Evolutionary conservation across 2,113 vertebrate species (phyloP).

Genomic region (Rhinichthys klamathensis): DNA sequence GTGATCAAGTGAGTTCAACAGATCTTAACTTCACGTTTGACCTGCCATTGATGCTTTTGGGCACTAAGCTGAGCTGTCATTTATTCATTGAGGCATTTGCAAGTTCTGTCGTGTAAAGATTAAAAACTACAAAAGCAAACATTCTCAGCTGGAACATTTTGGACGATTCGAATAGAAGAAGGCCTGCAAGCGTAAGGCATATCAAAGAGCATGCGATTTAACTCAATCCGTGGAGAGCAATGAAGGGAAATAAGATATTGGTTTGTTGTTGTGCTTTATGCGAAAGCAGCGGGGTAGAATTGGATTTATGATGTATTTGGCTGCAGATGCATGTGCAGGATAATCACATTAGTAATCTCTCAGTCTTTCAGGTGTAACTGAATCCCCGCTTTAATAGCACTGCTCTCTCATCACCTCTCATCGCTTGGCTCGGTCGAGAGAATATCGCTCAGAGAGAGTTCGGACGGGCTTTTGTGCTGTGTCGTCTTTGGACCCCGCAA

Average conservation of each 20-base stretch:
- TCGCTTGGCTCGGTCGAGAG: slow-evolving; percentile 39
- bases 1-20: slow-evolving; percentile 5
- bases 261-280: slow-evolving; percentile 74
- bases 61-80: background rate
- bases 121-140: background rate
- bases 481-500: slow-evolving; percentile 28
- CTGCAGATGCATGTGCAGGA: slow-evolving; percentile 69
- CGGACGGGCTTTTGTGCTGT: slow-evolving; percentile 44
- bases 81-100: background rate
- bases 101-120: background rate
- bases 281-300: slow-evolving; percentile 72
- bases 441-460: slow-evolving; percentile 37
- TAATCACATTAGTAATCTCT: slow-evolving; percentile 77
- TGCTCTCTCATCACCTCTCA: slow-evolving; percentile 42
- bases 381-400: slow-evolving; percentile 54
- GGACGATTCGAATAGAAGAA: background rate
- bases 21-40: background rate
- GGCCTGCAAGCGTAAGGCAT: slow-evolving; percentile 17
- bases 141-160: background rate
- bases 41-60: background rate
- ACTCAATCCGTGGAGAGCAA: slow-evolving; percentile 51
- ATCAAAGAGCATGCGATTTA: slow-evolving; percentile 10
- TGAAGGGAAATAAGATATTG: slow-evolving; percentile 68
- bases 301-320: slow-evolving; percentile 79
- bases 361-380: slow-evolving; percentile 74